Conservation (phyloP, 1,140 invertebrate species). For the Drosophila fuyamai region DNA sequence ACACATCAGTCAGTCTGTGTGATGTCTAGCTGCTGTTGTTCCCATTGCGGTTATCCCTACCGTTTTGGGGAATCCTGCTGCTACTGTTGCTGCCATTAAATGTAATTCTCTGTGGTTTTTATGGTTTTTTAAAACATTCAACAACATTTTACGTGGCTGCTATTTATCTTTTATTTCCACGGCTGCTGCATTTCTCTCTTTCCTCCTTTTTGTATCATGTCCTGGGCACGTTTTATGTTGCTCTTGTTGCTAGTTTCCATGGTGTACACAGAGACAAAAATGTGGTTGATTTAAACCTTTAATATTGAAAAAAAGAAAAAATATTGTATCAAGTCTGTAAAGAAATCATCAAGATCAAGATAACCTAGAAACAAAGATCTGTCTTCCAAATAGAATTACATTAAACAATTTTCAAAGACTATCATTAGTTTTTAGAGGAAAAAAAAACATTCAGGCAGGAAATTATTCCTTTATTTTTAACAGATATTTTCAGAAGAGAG, state of each 20-base stretch:
- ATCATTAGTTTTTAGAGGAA: too few relatives aligned
- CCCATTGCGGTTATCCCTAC: constrained; percentile 57
- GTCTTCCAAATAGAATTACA: too few relatives aligned
- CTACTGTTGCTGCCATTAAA: constrained; percentile 71
- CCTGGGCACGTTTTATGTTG: constrained; percentile 34
- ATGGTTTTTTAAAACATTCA: constrained; percentile 84
- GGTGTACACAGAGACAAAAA: neutral
- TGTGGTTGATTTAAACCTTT: neutral
- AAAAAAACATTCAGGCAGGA: too few relatives aligned
- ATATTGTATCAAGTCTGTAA: too few relatives aligned
- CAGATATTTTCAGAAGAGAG: too few relatives aligned
- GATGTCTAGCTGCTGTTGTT: constrained; percentile 57
- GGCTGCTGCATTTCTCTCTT: constrained; percentile 19
- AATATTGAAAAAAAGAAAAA: too few relatives aligned
- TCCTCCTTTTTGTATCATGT: constrained; percentile 18
- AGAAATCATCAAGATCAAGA: too few relatives aligned
- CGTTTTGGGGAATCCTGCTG: constrained; percentile 28
- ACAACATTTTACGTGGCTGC: constrained; percentile 82
- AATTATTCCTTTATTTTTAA: too few relatives aligned
- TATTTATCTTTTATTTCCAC: constrained; percentile 80
- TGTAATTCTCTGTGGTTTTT: constrained; percentile 83
- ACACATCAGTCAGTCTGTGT: constrained; percentile 6
- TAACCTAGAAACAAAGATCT: too few relatives aligned
- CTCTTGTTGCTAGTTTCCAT: constrained; percentile 42
- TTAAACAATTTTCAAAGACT: too few relatives aligned